Conservation (phyloP, 2,113 vertebrate species). For the Gymnarchus niloticus region DNA sequence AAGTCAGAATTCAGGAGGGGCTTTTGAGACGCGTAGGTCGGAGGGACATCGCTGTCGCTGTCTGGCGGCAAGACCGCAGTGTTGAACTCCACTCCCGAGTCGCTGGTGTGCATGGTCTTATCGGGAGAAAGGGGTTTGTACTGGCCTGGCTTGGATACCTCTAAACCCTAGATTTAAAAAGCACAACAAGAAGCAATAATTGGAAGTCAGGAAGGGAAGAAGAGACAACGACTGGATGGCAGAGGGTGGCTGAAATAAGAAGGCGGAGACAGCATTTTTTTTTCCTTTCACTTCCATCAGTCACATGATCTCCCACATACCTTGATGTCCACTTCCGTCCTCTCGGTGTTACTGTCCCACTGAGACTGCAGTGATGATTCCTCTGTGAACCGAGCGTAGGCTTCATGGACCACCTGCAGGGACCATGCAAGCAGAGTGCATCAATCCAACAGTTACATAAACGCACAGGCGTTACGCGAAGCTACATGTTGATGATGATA, state of each 20-base stretch:
- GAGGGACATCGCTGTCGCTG: conserved; percentile 63
- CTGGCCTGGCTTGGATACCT: conserved; percentile 49
- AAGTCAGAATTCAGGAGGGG: conserved; percentile 48
- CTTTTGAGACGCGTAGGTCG: conserved; percentile 43
- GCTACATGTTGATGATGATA: neutral
- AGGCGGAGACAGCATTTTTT: neutral
- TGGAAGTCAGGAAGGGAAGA: neutral
- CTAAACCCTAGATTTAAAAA: conserved; percentile 61
- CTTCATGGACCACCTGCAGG: conserved; percentile 65
- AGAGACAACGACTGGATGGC: neutral
- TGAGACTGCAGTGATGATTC: conserved; percentile 64
- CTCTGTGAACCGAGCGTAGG: conserved; percentile 62
- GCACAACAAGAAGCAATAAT: neutral
- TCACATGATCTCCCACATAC: conserved; percentile 32
- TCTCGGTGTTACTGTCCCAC: conserved; percentile 63
- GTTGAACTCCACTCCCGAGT: conserved; percentile 69
- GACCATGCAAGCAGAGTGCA: conserved; percentile 22
- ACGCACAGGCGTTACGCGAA: neutral
- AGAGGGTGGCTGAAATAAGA: conserved; percentile 10
- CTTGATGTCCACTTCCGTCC: conserved; percentile 71
- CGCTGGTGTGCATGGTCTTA: conserved; percentile 63
- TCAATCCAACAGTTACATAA: neutral
- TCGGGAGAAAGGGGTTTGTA: conserved; percentile 59
- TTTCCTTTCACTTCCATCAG: neutral
- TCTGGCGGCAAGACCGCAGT: conserved; percentile 62